Evolutionary conservation across 2,888 invertebrate genomes (phyloP).

Genomic region (Capitulum mitella): DNA sequence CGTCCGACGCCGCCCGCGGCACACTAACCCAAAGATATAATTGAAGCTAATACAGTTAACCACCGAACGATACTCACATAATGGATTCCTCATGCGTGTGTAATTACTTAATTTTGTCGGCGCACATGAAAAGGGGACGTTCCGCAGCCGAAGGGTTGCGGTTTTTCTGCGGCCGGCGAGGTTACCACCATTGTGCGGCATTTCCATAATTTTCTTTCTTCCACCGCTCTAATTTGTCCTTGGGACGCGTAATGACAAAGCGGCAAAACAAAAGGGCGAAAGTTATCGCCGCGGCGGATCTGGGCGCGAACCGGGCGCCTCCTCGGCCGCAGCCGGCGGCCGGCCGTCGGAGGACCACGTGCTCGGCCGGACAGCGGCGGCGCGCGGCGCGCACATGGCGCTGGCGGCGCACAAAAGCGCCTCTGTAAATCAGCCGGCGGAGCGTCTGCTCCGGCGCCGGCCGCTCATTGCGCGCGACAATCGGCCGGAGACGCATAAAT

Average conservation of each 20-base stretch:
- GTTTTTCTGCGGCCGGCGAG: conserved; percentile 16
- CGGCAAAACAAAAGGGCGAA: neutral
- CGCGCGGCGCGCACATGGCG: neutral
- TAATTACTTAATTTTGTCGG: conserved; percentile 22
- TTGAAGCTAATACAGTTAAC: conserved; percentile 22
- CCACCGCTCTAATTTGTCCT: conserved; percentile 9
- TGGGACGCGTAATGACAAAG: conserved; percentile 7
- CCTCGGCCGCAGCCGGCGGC: neutral
- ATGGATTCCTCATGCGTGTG: conserved; percentile 20
- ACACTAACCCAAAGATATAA: neutral
- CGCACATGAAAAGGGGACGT: neutral
- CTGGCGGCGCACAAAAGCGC: neutral
- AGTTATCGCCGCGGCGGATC: neutral
- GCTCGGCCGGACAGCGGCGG: neutral
- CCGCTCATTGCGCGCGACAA: neutral
- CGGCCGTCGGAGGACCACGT: neutral
- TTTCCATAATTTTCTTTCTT: conserved; percentile 17
- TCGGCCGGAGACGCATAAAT: neutral
- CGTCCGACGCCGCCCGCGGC: neutral
- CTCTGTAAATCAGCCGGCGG: neutral
- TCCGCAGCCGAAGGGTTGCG: neutral
- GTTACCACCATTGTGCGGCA: neutral
- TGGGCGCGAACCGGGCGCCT: neutral
- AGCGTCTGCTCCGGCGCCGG: neutral
- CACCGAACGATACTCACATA: conserved; percentile 11